These are phyloP conservation scores for Valencia hispanica DNA, from an alignment of 2,797 vertebrate species.

Conservation along the genomic window DNA sequence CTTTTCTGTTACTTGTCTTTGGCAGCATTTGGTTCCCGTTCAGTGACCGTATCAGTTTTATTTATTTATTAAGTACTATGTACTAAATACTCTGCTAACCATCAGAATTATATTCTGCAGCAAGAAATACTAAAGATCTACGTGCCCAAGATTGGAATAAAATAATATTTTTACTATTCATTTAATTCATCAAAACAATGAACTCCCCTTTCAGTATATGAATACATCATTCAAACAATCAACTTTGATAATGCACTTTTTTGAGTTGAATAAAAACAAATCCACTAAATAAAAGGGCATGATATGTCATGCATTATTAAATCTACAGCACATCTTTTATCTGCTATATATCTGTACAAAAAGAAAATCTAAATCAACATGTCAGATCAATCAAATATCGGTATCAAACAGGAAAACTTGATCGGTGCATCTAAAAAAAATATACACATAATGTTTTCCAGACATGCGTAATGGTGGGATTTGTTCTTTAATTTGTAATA, in stretches of 20 bases:
- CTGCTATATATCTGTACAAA: background rate
- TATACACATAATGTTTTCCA: background rate
- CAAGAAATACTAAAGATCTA: background rate
- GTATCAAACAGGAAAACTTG: background rate
- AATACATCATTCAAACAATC: background rate
- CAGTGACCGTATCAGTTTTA: no score
- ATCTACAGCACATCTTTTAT: background rate
- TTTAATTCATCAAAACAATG: background rate
- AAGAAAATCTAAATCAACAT: background rate
- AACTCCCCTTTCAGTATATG: background rate
- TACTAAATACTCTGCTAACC: no score
- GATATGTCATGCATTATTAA: background rate
- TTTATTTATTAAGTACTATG: no score
- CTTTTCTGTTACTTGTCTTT: no score
- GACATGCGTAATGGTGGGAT: background rate
- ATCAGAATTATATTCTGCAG: background rate
- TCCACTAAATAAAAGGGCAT: background rate
- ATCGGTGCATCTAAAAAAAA: background rate
- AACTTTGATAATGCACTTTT: background rate
- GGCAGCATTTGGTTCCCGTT: no score
- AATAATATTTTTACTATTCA: background rate
- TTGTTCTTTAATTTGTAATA: conserved; percentile 62
- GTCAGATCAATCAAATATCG: background rate
- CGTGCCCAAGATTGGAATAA: background rate
- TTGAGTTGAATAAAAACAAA: background rate